Percentiles rank a stretch among this genome's conserved stretches.
These are phyloP conservation scores for Peromyscus maniculatus DNA, from an alignment of 2,113 vertebrate genomes.

Conservation along the genomic window DNA sequence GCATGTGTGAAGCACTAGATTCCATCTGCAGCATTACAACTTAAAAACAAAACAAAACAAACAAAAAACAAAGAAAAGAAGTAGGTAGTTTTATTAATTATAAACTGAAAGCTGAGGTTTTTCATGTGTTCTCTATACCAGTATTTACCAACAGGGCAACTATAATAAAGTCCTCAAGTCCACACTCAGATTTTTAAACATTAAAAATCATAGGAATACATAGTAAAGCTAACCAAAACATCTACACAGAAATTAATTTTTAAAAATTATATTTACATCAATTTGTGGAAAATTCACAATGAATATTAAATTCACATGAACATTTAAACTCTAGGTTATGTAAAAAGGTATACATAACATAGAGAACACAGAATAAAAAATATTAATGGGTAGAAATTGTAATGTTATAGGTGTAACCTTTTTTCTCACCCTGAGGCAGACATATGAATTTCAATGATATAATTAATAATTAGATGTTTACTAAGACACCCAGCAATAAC, in stretches of 20 bases:
- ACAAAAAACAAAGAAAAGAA: background rate
- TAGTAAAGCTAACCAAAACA: background rate
- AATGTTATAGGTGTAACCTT: background rate
- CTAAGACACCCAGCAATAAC: background rate
- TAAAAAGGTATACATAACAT: background rate
- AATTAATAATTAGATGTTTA: background rate
- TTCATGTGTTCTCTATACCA: background rate
- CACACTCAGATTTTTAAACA: background rate
- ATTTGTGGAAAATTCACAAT: background rate
- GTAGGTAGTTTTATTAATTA: background rate
- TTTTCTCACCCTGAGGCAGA: background rate
- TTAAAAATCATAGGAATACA: background rate
- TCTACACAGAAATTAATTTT: background rate
- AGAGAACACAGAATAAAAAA: background rate
- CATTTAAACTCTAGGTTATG: background rate
- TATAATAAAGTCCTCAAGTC: background rate
- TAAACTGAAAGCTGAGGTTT: no score
- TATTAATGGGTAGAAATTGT: background rate
- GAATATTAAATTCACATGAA: background rate
- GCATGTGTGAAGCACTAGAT: background rate
- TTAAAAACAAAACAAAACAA: background rate
- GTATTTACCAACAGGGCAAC: background rate
- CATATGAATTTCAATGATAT: background rate
- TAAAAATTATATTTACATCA: background rate
- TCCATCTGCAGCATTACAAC: background rate